Conservation (phyloP, 2,113 vertebrate genomes). For the Cyanoramphus novaezelandiae region DNA sequence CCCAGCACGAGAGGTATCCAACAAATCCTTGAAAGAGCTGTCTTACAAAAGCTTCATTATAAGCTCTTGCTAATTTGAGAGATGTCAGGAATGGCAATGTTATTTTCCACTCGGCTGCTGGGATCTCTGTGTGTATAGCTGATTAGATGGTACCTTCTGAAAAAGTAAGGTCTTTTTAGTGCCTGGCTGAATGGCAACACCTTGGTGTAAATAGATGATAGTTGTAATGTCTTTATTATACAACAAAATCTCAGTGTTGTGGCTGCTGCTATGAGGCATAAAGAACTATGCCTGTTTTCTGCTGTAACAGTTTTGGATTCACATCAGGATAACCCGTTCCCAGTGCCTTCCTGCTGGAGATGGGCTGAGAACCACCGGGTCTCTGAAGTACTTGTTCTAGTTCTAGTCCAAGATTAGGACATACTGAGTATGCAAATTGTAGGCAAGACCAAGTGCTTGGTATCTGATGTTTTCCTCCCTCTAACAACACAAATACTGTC, state of each 20-base stretch:
- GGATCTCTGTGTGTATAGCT: not conserved
- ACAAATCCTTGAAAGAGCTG: not conserved
- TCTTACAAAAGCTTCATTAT: not conserved
- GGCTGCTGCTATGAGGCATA: not conserved
- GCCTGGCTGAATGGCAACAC: not conserved
- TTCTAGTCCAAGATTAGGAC: not conserved
- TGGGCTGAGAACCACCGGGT: not conserved
- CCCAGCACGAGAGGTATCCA: not conserved
- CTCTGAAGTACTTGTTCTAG: not conserved
- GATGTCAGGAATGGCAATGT: not conserved
- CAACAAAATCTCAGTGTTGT: not conserved
- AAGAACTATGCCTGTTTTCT: not conserved
- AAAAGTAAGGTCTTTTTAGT: not conserved
- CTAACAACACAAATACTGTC: not conserved
- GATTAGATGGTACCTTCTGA: not conserved
- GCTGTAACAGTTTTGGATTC: not conserved
- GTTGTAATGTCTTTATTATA: not conserved
- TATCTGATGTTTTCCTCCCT: not conserved
- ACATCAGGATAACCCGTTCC: not conserved
- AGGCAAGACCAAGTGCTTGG: not conserved
- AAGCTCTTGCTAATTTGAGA: constrained; percentile 6
- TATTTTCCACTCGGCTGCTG: not conserved
- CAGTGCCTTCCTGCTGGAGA: not conserved
- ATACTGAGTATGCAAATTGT: not conserved
- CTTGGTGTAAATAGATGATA: not conserved